These are phyloP conservation scores for Typhlichthys eigenmanni DNA, from an alignment of 2,797 vertebrate species.

Conservation along the genomic window DNA sequence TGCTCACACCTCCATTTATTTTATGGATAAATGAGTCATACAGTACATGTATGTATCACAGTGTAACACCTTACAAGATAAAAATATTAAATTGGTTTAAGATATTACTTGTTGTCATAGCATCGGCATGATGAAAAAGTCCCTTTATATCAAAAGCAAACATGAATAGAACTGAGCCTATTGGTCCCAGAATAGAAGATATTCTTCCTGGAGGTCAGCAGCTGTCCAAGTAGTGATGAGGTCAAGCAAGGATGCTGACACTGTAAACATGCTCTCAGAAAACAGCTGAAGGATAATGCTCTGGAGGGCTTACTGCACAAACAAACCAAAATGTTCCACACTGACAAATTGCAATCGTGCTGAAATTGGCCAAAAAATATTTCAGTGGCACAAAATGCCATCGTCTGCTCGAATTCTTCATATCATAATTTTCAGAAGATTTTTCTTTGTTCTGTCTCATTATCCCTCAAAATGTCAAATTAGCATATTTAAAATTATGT, in stretches of 20 bases:
- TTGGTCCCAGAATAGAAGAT: slow-evolving; percentile 31
- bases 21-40: background rate
- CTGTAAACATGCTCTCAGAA: slow-evolving; percentile 44
- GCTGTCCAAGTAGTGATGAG: slow-evolving; percentile 50
- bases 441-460: slow-evolving; percentile 47
- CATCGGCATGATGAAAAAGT: slow-evolving; percentile 13
- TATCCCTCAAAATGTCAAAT: slow-evolving; percentile 66
- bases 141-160: slow-evolving; percentile 37
- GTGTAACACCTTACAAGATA: background rate
- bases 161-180: slow-evolving; percentile 25
- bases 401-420: slow-evolving; percentile 7
- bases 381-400: slow-evolving; percentile 10
- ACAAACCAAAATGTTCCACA: too few relatives aligned
- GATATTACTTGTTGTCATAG: slow-evolving; percentile 25
- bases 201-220: background rate
- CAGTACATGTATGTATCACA: too few relatives aligned
- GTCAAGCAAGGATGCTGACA: slow-evolving; percentile 59
- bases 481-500: slow-evolving; percentile 61
- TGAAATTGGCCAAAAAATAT: slow-evolving; percentile 16
- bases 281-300: slow-evolving; percentile 40
- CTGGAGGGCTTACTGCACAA: too few relatives aligned
- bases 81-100: background rate
- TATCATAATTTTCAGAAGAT: slow-evolving; percentile 50
- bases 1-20: slow-evolving; percentile 15
- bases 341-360: too few relatives aligned